These are phyloP conservation scores for Tortricodes alternella DNA, from an alignment of 2,888 invertebrate genomes.

Conservation along the genomic window DNA sequence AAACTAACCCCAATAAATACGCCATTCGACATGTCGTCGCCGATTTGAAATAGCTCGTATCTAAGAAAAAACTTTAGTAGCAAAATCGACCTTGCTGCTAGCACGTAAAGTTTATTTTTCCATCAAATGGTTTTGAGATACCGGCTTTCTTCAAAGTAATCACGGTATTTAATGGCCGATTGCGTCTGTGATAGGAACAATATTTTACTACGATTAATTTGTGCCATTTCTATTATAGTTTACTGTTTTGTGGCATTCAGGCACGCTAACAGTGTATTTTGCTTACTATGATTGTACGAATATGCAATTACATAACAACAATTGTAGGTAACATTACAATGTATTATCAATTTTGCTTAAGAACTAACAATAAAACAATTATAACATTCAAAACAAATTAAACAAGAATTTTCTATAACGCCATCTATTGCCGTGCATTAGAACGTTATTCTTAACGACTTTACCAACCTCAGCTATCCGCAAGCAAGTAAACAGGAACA, in stretches of 20 bases:
- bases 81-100: no score
- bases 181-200: slow-evolving; percentile 3
- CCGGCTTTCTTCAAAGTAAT: no score
- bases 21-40: not conserved
- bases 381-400: no score
- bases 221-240: slow-evolving; percentile 1
- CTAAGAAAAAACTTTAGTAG: no score
- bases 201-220: slow-evolving; percentile 10
- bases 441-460: no score
- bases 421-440: no score
- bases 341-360: not conserved
- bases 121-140: no score
- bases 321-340: not conserved
- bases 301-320: not conserved
- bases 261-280: not conserved
- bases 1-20: slow-evolving; percentile 6
- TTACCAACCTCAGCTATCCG: no score
- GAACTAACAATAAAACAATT: not conserved
- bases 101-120: no score
- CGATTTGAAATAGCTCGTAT: no score
- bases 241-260: not conserved
- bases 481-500: no score
- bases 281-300: not conserved
- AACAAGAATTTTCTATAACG: no score
- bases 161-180: not conserved